phyloP scores from a whole-genome alignment of 2,888 invertebrate genomes.

The Salticus scenicus region DNA sequence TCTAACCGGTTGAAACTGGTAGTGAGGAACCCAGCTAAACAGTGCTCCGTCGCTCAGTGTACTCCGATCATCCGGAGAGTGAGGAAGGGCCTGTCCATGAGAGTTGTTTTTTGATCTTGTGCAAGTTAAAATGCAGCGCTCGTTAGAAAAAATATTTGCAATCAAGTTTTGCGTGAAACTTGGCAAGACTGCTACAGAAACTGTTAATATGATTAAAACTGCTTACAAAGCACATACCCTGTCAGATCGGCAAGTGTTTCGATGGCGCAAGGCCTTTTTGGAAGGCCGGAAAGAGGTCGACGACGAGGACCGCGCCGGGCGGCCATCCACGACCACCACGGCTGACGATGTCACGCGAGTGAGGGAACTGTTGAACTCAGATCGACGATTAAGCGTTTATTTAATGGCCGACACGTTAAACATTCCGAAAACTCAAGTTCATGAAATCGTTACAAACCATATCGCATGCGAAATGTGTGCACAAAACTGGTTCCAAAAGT shows the following conservation, averaged over 20 bases:
- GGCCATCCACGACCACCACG: background rate
- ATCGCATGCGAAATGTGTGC: no score
- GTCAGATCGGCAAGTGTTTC: slow-evolving; percentile 8
- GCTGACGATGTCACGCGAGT: background rate
- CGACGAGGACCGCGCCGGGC: slow-evolving; percentile 8
- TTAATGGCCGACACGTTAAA: slow-evolving; percentile 7
- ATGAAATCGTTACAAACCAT: background rate
- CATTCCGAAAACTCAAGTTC: background rate
- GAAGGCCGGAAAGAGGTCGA: background rate
- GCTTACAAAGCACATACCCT: slow-evolving; percentile 12
- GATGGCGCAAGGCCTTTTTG: background rate
- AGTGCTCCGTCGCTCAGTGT: no score
- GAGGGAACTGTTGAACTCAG: no score
- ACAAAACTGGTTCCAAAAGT: slow-evolving; percentile 14
- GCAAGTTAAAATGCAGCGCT: background rate
- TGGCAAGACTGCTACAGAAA: slow-evolving; percentile 12
- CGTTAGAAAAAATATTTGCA: background rate
- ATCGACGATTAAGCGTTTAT: no score
- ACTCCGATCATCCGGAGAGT: no score
- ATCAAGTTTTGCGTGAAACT: slow-evolving; percentile 17
- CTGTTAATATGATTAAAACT: background rate
- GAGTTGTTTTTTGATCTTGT: background rate
- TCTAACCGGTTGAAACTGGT: no score
- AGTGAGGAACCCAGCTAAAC: no score
- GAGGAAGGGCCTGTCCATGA: no score